Percentiles rank a stretch among this genome's conserved stretches.
phyloP scores from a whole-genome alignment of 2,888 invertebrate genomes.

The Ethmia dodecea region DNA sequence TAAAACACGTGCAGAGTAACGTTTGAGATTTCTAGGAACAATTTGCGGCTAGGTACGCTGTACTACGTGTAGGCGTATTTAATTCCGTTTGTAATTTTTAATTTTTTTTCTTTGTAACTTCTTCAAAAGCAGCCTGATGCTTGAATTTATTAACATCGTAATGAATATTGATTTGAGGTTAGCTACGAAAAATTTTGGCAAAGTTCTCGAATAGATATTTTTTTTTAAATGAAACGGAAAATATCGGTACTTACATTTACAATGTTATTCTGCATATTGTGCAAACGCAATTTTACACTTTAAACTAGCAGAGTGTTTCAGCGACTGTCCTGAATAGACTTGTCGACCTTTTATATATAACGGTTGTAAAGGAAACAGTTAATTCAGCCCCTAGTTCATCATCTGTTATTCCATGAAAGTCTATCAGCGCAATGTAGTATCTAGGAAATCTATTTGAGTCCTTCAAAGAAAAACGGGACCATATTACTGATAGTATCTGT shows the following conservation, averaged over 20 bases:
- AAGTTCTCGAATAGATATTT: too few relatives aligned
- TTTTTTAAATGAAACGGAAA: too few relatives aligned
- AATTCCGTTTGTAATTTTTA: slow-evolving; percentile 11
- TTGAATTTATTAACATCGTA: too few relatives aligned
- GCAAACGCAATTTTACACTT: too few relatives aligned
- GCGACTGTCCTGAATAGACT: too few relatives aligned
- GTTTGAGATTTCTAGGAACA: slow-evolving; percentile 38
- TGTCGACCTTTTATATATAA: slow-evolving; percentile 44
- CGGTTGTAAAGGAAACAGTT: slow-evolving; percentile 36
- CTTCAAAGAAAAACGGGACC: slow-evolving; percentile 40
- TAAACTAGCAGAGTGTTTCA: too few relatives aligned
- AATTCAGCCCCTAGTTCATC: slow-evolving; percentile 27
- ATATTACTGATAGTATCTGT: neutral
- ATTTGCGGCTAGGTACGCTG: slow-evolving; percentile 23
- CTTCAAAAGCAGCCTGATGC: too few relatives aligned
- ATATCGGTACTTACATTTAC: too few relatives aligned
- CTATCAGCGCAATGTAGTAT: slow-evolving; percentile 44
- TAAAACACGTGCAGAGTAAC: slow-evolving; percentile 25
- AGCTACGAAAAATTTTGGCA: too few relatives aligned
- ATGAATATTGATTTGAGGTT: too few relatives aligned
- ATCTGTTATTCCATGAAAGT: slow-evolving; percentile 53
- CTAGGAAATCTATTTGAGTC: slow-evolving; percentile 48
- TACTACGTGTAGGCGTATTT: slow-evolving; percentile 22
- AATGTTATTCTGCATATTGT: too few relatives aligned
- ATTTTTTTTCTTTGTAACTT: too few relatives aligned